Conservation (phyloP, 2,888 invertebrate genomes). For the Drosophila nigricruria region DNA sequence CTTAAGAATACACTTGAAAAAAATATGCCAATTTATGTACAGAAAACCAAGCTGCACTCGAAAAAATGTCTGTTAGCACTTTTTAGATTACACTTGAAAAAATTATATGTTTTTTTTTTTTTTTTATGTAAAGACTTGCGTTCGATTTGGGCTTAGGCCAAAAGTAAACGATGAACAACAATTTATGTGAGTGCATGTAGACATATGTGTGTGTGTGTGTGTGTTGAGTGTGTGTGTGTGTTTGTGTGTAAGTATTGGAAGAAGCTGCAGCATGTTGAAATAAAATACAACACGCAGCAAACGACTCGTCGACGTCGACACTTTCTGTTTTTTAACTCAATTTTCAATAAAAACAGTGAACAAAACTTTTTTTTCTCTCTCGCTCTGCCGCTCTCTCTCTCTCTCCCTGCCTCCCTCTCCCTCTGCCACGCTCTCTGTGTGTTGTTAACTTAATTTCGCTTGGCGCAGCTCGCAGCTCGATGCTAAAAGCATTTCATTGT, state of each 20-base stretch:
- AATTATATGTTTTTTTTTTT: neutral
- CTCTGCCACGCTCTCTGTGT: constrained; percentile 21
- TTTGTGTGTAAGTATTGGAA: constrained; percentile 30
- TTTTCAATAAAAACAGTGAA: constrained; percentile 78
- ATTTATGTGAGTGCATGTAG: constrained; percentile 15
- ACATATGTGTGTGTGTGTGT: neutral
- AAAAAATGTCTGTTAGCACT: no score
- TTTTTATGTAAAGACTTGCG: constrained; percentile 7
- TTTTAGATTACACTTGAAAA: neutral
- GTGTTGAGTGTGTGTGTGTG: constrained; percentile 12
- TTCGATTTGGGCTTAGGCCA: constrained; percentile 9
- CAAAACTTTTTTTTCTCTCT: constrained; percentile 59
- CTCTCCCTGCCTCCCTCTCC: no score
- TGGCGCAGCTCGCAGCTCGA: constrained; percentile 55
- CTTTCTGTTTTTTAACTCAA: constrained; percentile 80
- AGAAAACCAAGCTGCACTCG: no score
- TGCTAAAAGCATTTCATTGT: constrained; percentile 81
- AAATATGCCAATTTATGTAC: no score
- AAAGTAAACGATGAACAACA: constrained; percentile 8
- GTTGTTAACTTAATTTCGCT: constrained; percentile 78
- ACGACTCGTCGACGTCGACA: constrained; percentile 66
- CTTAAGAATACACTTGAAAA: neutral
- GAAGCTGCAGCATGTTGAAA: constrained; percentile 38
- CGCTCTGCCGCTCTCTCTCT: neutral
- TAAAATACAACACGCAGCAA: constrained; percentile 57